Evolutionary conservation across 2,797 vertebrate species (phyloP).

Genomic region (Tinamus major): DNA sequence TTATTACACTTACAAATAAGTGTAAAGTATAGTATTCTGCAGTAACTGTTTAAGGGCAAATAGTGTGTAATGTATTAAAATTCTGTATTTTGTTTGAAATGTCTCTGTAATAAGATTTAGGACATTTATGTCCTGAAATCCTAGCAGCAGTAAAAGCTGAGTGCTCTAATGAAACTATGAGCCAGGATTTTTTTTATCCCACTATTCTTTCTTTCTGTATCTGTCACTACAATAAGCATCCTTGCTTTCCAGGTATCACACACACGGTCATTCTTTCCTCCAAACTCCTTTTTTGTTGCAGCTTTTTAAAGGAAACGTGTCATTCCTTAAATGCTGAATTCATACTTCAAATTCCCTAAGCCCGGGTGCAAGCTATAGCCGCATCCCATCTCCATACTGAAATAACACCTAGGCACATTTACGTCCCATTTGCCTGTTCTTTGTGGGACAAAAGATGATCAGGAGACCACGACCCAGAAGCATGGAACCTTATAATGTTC

Average conservation of each 20-base stretch:
- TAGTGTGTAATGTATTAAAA: neutral
- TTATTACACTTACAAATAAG: conserved; percentile 1
- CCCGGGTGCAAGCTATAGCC: neutral
- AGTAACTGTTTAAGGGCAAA: neutral
- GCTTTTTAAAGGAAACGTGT: neutral
- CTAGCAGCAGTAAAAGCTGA: neutral
- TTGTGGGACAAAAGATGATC: neutral
- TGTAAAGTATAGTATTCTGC: neutral
- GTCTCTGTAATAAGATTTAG: conserved; percentile 1
- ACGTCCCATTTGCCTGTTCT: neutral
- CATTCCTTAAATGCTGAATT: neutral
- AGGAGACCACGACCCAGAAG: neutral
- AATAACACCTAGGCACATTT: neutral
- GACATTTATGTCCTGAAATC: neutral
- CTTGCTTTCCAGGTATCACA: neutral
- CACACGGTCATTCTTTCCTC: neutral
- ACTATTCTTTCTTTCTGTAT: neutral
- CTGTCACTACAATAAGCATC: neutral
- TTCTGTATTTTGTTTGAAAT: neutral
- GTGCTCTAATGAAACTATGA: neutral
- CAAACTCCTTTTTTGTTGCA: neutral
- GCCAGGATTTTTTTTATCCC: neutral
- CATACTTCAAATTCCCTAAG: neutral
- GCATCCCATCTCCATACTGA: neutral
- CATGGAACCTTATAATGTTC: neutral